Evolutionary conservation across 2,113 vertebrate genomes (phyloP).

Genomic region (Limanda limanda): DNA sequence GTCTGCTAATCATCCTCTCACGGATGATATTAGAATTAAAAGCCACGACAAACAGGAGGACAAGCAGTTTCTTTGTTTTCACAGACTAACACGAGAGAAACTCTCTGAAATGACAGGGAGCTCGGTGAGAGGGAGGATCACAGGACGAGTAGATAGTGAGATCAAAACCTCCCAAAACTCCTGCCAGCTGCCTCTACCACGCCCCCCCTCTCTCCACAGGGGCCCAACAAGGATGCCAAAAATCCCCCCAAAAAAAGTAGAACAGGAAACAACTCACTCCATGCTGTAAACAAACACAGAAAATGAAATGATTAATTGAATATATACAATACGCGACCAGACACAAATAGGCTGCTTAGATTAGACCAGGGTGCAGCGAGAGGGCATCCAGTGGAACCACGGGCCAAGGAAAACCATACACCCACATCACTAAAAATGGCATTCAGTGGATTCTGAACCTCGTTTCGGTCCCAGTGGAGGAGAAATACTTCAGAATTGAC

Average conservation of each 20-base stretch:
- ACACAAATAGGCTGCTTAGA: conserved; percentile 56
- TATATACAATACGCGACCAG: conserved; percentile 8
- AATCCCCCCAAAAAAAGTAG: too few species aligned
- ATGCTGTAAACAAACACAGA: conserved; percentile 48
- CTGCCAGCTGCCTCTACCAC: conserved; percentile 53
- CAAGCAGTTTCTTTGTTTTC: not conserved
- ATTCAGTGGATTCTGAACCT: conserved; percentile 48
- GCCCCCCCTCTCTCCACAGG: conserved; percentile 38
- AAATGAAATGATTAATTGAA: conserved; percentile 39
- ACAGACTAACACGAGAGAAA: conserved; percentile 3
- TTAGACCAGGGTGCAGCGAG: conserved; percentile 36
- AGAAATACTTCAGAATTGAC: conserved; percentile 27
- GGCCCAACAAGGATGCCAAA: conserved; percentile 10
- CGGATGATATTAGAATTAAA: conserved; percentile 10
- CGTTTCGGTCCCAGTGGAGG: conserved; percentile 31
- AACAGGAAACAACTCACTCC: not conserved
- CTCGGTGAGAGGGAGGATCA: conserved; percentile 52
- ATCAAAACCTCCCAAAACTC: conserved; percentile 53
- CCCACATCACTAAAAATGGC: conserved; percentile 63
- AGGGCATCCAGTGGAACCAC: conserved; percentile 37
- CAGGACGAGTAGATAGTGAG: conserved; percentile 35
- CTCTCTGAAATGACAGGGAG: conserved; percentile 24
- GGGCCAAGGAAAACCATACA: conserved; percentile 61
- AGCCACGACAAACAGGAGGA: not conserved
- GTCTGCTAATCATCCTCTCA: conserved; percentile 7